Base-by-base conservation (phyloP, 64 coral and sea anemone species). In the Montipora capricornis region DNA sequence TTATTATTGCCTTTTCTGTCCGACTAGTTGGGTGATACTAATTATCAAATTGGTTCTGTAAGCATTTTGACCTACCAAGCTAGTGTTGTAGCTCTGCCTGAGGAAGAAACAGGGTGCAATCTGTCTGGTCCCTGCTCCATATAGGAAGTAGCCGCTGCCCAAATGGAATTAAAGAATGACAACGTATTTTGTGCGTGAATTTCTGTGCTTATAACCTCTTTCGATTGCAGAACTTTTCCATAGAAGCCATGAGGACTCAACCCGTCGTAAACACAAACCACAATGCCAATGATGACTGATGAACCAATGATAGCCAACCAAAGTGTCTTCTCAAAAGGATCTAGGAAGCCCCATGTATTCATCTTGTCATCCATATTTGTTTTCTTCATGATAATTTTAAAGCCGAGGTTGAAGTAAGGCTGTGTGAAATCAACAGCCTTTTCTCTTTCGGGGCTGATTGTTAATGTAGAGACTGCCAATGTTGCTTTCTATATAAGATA, bases 381-480 rank as follows among this genome's bases (percentile, higher is more conserved):
- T 48, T 96, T 93, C 81, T 90, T 93, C 95, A 93, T 96, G 29
- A 96, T 45, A 12, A 96, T 93, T 29, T 89, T 96, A 13, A 93
- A 93, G 19, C 95, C 95, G 17, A 93, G 87, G 37, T 80, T 93
- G 66, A 87, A 93, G 87, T 96, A 96, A n/a, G 95, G 95, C 67
- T 93, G 87, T 3, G 95, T 96, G 47, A 96, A 96, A 47, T 96
- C 95, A 16, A 96, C 84, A 0, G 89, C 95, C 74, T 96, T 93
- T 59, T 96, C 91, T 19, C 95, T 87, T 20, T 93, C 80, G 57
- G 95, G 91, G 51, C 91, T 96, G 75, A 96, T 93, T 50, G 91
- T 93, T 50, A 96, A 93, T 8, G 95, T 93, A 15, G 95, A 93
- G 3, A 96, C 95, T 4, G 77, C 95, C 47, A 96, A 70, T 15